Conservation (phyloP, 2,797 vertebrate species). For the Eleutherodactylus coqui region DNA sequence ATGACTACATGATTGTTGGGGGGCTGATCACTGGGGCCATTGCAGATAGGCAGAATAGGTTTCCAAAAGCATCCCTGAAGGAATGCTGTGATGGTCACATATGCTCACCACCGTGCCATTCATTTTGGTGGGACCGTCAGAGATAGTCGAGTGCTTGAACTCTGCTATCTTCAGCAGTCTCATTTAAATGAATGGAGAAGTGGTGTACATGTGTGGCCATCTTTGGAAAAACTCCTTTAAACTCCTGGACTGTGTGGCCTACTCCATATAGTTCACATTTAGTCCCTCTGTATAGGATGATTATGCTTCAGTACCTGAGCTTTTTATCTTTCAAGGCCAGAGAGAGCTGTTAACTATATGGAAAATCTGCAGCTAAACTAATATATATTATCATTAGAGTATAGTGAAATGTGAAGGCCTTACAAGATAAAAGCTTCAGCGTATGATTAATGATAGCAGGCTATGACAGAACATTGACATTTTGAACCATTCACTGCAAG, state of each 20-base stretch:
- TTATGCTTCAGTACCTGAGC: not conserved
- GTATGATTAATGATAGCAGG: conserved; percentile 18
- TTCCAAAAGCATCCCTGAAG: too few relatives aligned
- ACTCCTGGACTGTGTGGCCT: not conserved
- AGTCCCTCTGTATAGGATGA: not conserved
- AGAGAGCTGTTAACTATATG: not conserved
- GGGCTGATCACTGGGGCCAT: too few relatives aligned
- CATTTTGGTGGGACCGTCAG: too few relatives aligned
- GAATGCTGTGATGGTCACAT: too few relatives aligned
- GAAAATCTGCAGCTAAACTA: conserved; percentile 12
- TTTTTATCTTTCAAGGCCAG: conserved; percentile 11
- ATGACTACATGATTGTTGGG: too few relatives aligned
- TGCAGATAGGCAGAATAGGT: too few relatives aligned
- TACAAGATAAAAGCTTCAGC: conserved; percentile 30
- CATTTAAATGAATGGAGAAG: too few relatives aligned
- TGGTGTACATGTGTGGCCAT: too few relatives aligned
- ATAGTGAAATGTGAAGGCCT: not conserved
- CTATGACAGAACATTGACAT: conserved; percentile 30
- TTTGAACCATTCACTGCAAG: not conserved
- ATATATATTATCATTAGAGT: conserved; percentile 8
- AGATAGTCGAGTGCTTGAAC: too few relatives aligned
- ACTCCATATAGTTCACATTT: not conserved
- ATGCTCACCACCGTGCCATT: too few relatives aligned
- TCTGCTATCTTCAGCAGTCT: too few relatives aligned
- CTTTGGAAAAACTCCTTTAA: too few relatives aligned